Conservation (phyloP, 2,797 vertebrate genomes). For the Premnoplex brunnescens region DNA sequence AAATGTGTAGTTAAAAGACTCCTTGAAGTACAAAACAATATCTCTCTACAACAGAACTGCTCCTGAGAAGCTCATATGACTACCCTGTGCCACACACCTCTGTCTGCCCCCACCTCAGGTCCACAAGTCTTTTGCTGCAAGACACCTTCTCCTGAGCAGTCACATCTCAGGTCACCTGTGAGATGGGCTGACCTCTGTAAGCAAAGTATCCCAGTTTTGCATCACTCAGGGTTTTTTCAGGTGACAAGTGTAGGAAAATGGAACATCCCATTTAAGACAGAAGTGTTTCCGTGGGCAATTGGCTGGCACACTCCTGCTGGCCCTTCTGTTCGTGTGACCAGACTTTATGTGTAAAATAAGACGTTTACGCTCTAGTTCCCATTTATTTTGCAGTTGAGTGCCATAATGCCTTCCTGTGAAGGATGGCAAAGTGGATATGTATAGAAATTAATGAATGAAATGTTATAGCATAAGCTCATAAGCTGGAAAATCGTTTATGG, state of each 20-base stretch:
- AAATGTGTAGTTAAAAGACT: background rate
- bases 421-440: background rate
- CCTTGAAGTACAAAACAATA: background rate
- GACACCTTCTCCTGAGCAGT: background rate
- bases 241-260: background rate
- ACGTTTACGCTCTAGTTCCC: background rate
- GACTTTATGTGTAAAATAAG: background rate
- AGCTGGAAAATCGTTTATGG: background rate
- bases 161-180: background rate
- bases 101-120: background rate
- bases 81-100: background rate
- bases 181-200: background rate
- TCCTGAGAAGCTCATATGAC: background rate
- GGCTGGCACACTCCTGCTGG: background rate
- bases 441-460: slow-evolving; percentile 12
- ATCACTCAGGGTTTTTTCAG: background rate
- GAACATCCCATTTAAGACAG: background rate
- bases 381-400: background rate
- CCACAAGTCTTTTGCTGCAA: background rate
- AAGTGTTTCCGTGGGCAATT: background rate
- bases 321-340: background rate
- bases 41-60: background rate
- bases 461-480: background rate
- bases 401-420: background rate
- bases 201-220: background rate